Evolutionary conservation across 2,797 vertebrate species (phyloP), one percentile per base, ranked within the genome.

Genomic region (Eulemur mongoz): DNA sequence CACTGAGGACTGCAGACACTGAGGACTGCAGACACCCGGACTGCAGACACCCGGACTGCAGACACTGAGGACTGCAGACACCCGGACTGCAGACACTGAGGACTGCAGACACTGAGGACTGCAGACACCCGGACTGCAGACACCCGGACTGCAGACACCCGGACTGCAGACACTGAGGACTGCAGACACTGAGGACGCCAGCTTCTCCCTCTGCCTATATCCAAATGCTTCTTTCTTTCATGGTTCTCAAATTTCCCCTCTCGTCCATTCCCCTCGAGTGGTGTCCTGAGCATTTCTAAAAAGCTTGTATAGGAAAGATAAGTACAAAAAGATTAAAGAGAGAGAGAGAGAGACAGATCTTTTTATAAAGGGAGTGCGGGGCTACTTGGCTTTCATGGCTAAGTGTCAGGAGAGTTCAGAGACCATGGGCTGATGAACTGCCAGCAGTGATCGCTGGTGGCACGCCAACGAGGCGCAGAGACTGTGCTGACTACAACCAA

Each of bases 1-100:
- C 38, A n/a, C 4, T 0, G 7, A 48, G 11, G 15, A n/a, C 0
- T n/a, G n/a, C n/a, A 38, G n/a, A 5, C 38, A n/a, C 4, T 0
- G 7, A 48, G 11, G 15, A n/a, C 0, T n/a, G 15, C 17, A 50
- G 75, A 50, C 2, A 1, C 8, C 35, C 7, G 14, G 35, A 23
- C 63, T 67, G 15, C 17, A 50, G 75, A 50, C 2, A 1, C 8
- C 35, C 7, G 14, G 35, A 23, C 63, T 67, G 12, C 38, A n/a
- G n/a, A n/a, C n/a, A n/a, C n/a, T n/a, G n/a, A n/a, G n/a, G n/a
- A n/a, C n/a, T n/a, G 15, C 17, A 50, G 75, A 50, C 2, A 1
- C 8, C 35, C 7, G 14, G 35, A 23, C 63, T 67, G 12, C 38
- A n/a, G n/a, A n/a, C n/a, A n/a, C n/a, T n/a, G n/a, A n/a, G n/a